Conservation (phyloP, 2,888 invertebrate genomes). For the Platycheirus albimanus region DNA sequence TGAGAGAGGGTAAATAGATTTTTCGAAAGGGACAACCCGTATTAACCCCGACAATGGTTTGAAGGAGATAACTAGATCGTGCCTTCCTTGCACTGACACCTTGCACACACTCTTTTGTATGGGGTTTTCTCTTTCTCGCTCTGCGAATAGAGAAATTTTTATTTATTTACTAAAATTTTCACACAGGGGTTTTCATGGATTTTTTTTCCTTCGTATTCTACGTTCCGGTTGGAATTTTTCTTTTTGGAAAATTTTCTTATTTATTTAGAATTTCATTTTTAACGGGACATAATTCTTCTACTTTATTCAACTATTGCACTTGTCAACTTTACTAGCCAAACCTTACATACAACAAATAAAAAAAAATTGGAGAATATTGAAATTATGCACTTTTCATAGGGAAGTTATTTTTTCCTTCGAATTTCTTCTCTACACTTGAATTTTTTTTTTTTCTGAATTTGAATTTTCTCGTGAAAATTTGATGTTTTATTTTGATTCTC, state of each 20-base stretch:
- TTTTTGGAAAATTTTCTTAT: conserved; percentile 16
- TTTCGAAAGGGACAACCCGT: conserved; percentile 64
- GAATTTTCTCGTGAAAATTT: not conserved
- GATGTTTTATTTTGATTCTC: conserved; percentile 10
- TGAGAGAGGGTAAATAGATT: conserved; percentile 64
- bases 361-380: conserved; percentile 6
- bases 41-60: conserved; percentile 9
- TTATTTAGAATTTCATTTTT: conserved; percentile 6
- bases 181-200: conserved; percentile 31
- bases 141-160: conserved; percentile 72
- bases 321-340: conserved; percentile 44
- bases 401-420: conserved; percentile 36
- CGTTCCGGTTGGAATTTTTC: conserved; percentile 37
- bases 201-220: conserved; percentile 30
- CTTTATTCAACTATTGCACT: conserved; percentile 57
- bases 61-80: not conserved
- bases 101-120: conserved; percentile 56
- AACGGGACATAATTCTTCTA: conserved; percentile 2
- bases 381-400: conserved; percentile 29
- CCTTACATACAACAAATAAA: too few relatives aligned
- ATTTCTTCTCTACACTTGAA: conserved; percentile 65
- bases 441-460: conserved; percentile 2
- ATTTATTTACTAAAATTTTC: conserved; percentile 71
- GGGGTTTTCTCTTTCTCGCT: conserved; percentile 59
- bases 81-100: conserved; percentile 57